A percentile compares a stretch with the other conserved stretches of the same genome.
These are phyloP conservation scores for Cinclus mexicanus DNA, from an alignment of 2,113 vertebrate genomes.

Conservation along the genomic window DNA sequence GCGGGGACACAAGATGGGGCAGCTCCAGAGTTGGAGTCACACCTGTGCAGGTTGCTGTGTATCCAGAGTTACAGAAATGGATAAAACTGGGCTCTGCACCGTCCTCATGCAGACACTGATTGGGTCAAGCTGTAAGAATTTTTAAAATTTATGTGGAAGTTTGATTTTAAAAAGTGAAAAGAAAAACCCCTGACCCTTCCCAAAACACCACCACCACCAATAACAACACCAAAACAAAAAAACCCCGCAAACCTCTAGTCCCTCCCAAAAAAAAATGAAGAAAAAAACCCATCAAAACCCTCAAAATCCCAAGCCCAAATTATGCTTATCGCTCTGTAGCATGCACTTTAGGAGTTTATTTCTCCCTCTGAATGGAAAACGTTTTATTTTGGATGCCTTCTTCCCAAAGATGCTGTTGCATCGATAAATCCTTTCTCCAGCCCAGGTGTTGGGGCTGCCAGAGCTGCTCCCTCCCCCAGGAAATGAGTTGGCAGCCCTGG, in stretches of 20 bases:
- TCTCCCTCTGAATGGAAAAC: rapidly evolving
- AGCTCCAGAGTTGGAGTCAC: no score
- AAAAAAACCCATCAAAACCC: background rate
- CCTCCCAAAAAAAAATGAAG: background rate
- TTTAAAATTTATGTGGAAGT: background rate
- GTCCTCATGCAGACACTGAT: rapidly evolving
- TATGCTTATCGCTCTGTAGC: background rate
- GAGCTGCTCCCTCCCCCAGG: background rate
- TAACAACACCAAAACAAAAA: background rate
- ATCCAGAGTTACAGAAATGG: rapidly evolving
- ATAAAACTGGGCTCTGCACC: background rate
- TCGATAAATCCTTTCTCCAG: background rate
- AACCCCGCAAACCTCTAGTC: background rate
- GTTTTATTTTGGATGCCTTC: background rate
- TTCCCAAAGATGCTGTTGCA: rapidly evolving
- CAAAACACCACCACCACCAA: background rate
- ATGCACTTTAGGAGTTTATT: background rate
- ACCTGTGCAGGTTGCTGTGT: no score
- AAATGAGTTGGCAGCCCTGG: background rate
- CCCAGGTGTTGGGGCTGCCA: rapidly evolving
- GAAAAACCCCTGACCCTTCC: background rate
- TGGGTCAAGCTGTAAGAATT: background rate
- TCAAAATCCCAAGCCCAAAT: no score
- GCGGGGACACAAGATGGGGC: no score
- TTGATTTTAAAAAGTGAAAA: background rate